phyloP scores from a whole-genome alignment of 92 coral and sea anemone species.

The Galaxea fascicularis region DNA sequence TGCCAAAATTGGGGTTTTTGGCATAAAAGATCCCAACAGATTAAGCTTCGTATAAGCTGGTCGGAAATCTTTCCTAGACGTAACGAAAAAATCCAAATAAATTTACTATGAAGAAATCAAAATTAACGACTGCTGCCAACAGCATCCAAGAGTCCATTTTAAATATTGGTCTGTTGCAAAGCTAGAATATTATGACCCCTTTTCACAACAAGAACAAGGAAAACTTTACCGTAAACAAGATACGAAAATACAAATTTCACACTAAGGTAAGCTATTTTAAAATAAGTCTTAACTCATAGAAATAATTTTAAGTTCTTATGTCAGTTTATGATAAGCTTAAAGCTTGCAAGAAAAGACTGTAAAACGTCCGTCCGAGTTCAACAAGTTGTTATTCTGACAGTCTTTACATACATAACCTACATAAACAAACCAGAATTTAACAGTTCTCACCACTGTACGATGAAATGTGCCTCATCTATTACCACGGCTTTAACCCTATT shows the following conservation, averaged over 20 bases:
- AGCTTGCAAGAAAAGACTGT: slow-evolving; percentile 3
- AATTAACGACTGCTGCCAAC: not conserved
- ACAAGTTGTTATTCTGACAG: not conserved
- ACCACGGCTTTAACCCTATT: slow-evolving; percentile 26
- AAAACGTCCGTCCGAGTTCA: slow-evolving; percentile 7
- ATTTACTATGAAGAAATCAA: slow-evolving; percentile 4
- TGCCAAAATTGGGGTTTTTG: slow-evolving; percentile 47
- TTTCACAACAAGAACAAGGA: not conserved
- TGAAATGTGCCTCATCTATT: slow-evolving; percentile 42
- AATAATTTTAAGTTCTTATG: not conserved
- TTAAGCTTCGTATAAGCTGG: slow-evolving; percentile 61
- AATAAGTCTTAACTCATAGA: not conserved
- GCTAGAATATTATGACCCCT: slow-evolving; percentile 6
- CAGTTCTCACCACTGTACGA: slow-evolving; percentile 42
- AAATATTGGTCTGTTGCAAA: slow-evolving; percentile 2
- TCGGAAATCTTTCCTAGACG: slow-evolving; percentile 57
- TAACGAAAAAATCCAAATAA: not conserved
- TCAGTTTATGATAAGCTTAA: slow-evolving; percentile 1
- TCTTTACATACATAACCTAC: not conserved
- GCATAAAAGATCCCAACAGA: slow-evolving; percentile 44
- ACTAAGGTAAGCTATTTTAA: not conserved
- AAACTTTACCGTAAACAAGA: slow-evolving; percentile 5
- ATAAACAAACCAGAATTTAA: not conserved
- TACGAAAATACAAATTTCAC: slow-evolving; percentile 3
- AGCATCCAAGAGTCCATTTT: slow-evolving; percentile 1